These are phyloP conservation scores for Varecia variegata DNA, from an alignment of 2,797 vertebrate species.

Conservation along the genomic window DNA sequence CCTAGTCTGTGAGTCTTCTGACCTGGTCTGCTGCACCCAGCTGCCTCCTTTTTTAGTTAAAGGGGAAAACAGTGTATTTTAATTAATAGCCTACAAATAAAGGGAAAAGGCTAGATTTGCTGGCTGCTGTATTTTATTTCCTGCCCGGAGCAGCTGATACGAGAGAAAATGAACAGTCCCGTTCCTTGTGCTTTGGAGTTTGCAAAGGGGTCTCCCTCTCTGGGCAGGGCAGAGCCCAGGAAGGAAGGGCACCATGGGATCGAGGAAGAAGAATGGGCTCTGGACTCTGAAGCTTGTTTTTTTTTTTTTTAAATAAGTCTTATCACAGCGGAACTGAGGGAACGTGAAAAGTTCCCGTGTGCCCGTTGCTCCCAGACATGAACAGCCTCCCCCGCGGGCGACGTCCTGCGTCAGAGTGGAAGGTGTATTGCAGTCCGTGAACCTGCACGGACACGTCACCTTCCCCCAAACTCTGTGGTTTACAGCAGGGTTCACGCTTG, in stretches of 20 bases:
- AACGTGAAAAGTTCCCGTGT: not conserved
- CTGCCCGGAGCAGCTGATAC: not conserved
- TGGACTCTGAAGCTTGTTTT: not conserved
- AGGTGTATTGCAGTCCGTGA: fast-evolving
- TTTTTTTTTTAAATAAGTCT: not conserved
- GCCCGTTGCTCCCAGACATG: too few species aligned
- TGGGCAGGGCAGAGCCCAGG: fast-evolving
- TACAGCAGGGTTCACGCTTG: fast-evolving
- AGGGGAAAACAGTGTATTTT: not conserved
- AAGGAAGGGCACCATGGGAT: not conserved
- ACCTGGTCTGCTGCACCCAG: not conserved
- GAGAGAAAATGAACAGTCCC: not conserved
- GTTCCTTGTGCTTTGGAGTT: too few species aligned
- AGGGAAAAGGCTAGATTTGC: not conserved
- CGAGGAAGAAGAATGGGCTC: too few species aligned
- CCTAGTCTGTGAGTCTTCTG: not conserved
- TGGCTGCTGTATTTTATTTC: not conserved
- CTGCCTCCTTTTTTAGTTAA: not conserved
- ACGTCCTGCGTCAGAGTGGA: not conserved
- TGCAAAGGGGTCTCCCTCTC: not conserved
- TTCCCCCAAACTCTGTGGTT: not conserved
- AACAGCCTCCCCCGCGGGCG: fast-evolving
- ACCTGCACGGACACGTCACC: fast-evolving
- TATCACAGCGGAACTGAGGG: not conserved
- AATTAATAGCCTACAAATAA: not conserved